Conservation (phyloP, 1,140 invertebrate genomes). For the Ceratina japonica region DNA sequence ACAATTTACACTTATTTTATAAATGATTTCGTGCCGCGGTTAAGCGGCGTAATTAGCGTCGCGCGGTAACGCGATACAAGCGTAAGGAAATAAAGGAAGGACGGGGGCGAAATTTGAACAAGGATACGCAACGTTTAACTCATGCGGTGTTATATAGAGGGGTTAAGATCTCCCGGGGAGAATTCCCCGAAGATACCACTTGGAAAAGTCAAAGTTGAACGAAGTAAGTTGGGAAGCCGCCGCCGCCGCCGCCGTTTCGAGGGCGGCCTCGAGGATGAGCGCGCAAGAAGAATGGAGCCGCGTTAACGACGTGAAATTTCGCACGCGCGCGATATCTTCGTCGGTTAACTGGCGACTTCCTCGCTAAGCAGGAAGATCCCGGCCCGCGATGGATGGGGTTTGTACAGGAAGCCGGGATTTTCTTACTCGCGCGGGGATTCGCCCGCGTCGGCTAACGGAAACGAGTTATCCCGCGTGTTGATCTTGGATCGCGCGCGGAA, state of each 20-base stretch:
- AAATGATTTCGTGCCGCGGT: too few species aligned
- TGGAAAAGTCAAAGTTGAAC: not conserved
- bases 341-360: constrained; percentile 40
- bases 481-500: constrained; percentile 23
- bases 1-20: too few species aligned
- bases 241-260: not conserved
- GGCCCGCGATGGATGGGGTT: constrained; percentile 24
- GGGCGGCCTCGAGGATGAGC: not conserved
- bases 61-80: too few species aligned
- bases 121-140: too few species aligned
- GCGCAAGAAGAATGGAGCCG: constrained; percentile 15
- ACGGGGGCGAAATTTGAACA: too few species aligned
- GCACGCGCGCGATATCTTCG: constrained; percentile 10
- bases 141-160: too few species aligned
- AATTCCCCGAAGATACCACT: not conserved
- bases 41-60: too few species aligned
- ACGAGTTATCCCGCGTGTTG: constrained; percentile 34
- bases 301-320: constrained; percentile 44
- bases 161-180: not conserved
- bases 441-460: constrained; percentile 21
- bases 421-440: constrained; percentile 38
- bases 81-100: too few species aligned
- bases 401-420: constrained; percentile 34
- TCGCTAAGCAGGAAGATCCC: constrained; percentile 18
- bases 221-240: constrained; percentile 6